These are phyloP conservation scores for Esperia sulphurella DNA, from an alignment of 2,888 invertebrate species.

Conservation along the genomic window DNA sequence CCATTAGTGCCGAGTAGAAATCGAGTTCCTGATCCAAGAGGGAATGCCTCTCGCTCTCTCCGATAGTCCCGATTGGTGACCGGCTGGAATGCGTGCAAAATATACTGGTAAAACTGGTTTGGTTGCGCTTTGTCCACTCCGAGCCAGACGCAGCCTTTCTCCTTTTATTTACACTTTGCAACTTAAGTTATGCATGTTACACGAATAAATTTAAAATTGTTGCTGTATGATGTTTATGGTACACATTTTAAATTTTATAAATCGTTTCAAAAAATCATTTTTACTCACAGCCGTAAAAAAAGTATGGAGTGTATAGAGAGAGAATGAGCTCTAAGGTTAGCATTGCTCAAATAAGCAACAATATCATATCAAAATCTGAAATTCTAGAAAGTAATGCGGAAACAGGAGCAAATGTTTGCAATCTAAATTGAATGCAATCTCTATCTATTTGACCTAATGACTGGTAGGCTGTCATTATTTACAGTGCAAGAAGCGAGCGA, in stretches of 20 bases:
- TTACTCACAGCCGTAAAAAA: too few relatives aligned
- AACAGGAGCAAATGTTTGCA: too few relatives aligned
- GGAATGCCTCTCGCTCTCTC: slow-evolving; percentile 66
- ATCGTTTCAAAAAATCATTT: too few relatives aligned
- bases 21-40: slow-evolving; percentile 59
- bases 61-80: slow-evolving; percentile 28
- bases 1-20: slow-evolving; percentile 48
- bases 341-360: too few relatives aligned
- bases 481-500: slow-evolving; percentile 3
- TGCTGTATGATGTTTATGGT: too few relatives aligned
- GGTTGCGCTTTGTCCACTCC: slow-evolving; percentile 55
- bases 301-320: too few relatives aligned
- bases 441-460: background rate
- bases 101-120: slow-evolving; percentile 73
- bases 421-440: background rate
- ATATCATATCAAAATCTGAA: too few relatives aligned
- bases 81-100: slow-evolving; percentile 76
- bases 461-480: background rate
- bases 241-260: too few relatives aligned
- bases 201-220: background rate
- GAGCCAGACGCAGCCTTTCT: slow-evolving; percentile 44
- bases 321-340: too few relatives aligned
- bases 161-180: slow-evolving; percentile 33
- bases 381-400: too few relatives aligned
- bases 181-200: background rate